Evolutionary conservation across 2,888 invertebrate species (phyloP).

Genomic region (Hedya salicella): DNA sequence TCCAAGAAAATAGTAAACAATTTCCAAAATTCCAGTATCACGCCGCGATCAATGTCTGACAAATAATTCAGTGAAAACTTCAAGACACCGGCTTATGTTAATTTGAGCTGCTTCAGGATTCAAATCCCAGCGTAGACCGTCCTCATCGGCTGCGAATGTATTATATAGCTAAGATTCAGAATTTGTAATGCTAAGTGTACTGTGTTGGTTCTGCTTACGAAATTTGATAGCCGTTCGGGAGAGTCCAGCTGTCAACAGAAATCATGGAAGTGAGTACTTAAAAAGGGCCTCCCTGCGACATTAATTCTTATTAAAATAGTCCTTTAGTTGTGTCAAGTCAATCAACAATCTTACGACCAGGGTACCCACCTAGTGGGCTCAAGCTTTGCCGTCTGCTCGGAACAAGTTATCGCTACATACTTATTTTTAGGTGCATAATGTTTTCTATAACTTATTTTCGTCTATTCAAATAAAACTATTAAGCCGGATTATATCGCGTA

Average conservation of each 20-base stretch:
- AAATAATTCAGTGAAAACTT: slow-evolving; percentile 42
- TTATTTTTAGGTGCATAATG: no score
- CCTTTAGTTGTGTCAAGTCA: no score
- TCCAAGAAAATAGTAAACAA: slow-evolving; percentile 16
- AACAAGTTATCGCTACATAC: no score
- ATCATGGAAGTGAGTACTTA: background rate
- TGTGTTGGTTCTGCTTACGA: slow-evolving; percentile 39
- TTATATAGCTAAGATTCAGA: slow-evolving; percentile 39
- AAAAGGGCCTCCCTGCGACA: no score
- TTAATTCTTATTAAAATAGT: no score
- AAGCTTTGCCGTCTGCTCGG: no score
- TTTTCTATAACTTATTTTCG: no score
- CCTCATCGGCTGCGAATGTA: slow-evolving; percentile 39
- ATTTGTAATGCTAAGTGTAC: slow-evolving; percentile 43
- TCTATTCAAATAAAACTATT: no score
- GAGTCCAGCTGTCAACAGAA: slow-evolving; percentile 27
- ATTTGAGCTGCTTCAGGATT: slow-evolving; percentile 45
- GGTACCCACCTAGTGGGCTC: no score
- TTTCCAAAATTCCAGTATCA: slow-evolving; percentile 32
- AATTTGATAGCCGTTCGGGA: slow-evolving; percentile 35
- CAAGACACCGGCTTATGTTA: slow-evolving; percentile 45
- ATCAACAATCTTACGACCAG: no score
- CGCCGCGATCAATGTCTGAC: slow-evolving; percentile 35
- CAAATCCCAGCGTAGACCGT: slow-evolving; percentile 43
- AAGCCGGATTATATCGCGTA: no score